Evolutionary conservation across 2,888 invertebrate genomes (phyloP), one percentile per base, ranked within the genome.

Genomic region (Lissonota sp.): DNA sequence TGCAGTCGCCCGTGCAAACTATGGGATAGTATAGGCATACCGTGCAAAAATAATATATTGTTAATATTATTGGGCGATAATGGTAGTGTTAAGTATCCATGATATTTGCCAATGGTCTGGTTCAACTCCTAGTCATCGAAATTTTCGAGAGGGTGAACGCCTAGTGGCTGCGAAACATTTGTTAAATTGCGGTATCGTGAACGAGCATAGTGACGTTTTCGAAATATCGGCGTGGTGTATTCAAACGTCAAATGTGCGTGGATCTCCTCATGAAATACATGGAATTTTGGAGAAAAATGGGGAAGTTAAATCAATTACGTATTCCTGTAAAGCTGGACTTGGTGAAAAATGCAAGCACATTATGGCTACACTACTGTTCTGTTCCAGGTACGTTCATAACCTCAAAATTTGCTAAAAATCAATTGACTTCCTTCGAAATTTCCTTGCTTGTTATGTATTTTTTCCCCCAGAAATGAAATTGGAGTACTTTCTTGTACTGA

Each of bases 321-420:
- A 51, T 66, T 66, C 66, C 2, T 66, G 66, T 12, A 53, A 66
- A 39, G 51, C 66, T 39, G 66, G 66, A 12, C 40, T 14, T 26
- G 51, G 66, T 53, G 40, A 66, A 40, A 39, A 66, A 51, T 66
- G 53, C 39, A 66, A 66, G 42, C 69, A 69, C n/a, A 57, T 57
- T 55, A 16, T 69, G 44, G 69, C 55, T n/a, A 42, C 55, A 44
- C 57, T 69, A 12, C 55, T 69, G 44, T 57, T 16, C 12, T 69
- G 55, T 10, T 42, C 40, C 16, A 42, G 42, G 69, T 69, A 69
- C 16, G 69, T 57, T 44, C 44, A 40, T 57, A 57, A 69, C 69
- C 57, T 55, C 55, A 16, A 39, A 39, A 67, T 67, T 67, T 53
- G 1, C 6, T 55, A 40, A 67, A 39, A 55, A 16, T 67, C 39